A percentile compares a stretch with the other conserved stretches of the same genome.
Conservation (phyloP, 2,888 invertebrate species). For the Stenichneumon culpator region DNA sequence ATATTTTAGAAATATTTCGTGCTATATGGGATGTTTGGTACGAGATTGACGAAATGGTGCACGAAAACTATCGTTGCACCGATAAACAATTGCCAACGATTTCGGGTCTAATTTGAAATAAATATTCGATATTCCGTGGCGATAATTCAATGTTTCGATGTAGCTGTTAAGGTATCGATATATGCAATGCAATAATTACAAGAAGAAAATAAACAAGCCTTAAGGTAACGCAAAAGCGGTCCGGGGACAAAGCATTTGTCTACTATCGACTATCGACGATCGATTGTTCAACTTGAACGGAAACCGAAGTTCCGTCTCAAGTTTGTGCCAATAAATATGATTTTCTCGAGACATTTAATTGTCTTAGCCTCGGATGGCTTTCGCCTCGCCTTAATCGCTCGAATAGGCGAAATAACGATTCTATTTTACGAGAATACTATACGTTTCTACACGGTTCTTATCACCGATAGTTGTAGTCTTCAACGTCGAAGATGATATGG, state of each 20-base stretch:
- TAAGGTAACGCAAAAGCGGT: neutral
- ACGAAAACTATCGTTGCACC: conserved; percentile 7
- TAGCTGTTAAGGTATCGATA: conserved; percentile 63
- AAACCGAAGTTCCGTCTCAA: neutral
- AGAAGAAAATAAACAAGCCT: conserved; percentile 4
- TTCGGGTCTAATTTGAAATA: conserved; percentile 49
- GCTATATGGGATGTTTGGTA: neutral
- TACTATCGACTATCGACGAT: conserved; percentile 4
- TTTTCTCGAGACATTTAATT: neutral
- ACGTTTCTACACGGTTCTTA: conserved; percentile 63
- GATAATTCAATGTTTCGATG: conserved; percentile 70
- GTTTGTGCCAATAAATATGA: neutral
- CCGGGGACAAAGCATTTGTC: conserved; percentile 20
- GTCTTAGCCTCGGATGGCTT: neutral
- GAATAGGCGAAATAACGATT: conserved; percentile 54
- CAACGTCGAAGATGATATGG: conserved; percentile 29
- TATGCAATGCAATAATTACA: conserved; percentile 66
- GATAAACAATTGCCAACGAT: conserved; percentile 52
- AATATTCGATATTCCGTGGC: conserved; percentile 63
- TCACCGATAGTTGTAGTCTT: conserved; percentile 52
- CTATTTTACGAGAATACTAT: conserved; percentile 67
- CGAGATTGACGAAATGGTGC: conserved; percentile 3
- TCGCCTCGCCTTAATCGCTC: neutral
- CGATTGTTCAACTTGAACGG: neutral
- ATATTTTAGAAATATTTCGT: too few species aligned